Percentiles rank a stretch among this genome's conserved stretches.
Evolutionary conservation across 2,797 vertebrate genomes (phyloP).

Genomic region (Gambusia yucatana): DNA sequence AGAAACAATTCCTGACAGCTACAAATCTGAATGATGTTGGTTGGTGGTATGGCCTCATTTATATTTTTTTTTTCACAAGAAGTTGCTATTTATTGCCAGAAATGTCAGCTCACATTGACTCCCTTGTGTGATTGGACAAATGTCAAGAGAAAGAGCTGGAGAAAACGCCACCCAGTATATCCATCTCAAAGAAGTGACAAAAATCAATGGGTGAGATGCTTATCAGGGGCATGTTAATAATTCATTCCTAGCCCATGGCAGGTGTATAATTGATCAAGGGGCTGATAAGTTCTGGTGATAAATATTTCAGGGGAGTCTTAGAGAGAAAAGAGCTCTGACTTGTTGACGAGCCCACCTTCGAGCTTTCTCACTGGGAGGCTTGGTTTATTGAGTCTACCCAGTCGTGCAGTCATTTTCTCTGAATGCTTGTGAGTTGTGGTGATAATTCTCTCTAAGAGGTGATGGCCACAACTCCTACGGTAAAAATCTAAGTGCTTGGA

Average conservation of each 20-base stretch:
- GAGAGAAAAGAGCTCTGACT: slow-evolving; percentile 47
- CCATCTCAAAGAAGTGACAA: slow-evolving; percentile 72
- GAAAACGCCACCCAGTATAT: slow-evolving; percentile 67
- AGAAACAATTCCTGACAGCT: background rate
- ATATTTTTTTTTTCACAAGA: background rate
- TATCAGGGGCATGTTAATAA: slow-evolving; percentile 77
- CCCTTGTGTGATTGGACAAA: slow-evolving; percentile 39
- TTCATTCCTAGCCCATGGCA: slow-evolving; percentile 71
- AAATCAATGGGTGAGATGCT: slow-evolving; percentile 77
- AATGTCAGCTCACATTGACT: slow-evolving; percentile 34
- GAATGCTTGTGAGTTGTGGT: slow-evolving; percentile 51
- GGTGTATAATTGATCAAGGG: slow-evolving; percentile 78
- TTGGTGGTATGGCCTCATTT: background rate
- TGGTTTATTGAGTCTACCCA: slow-evolving; percentile 51
- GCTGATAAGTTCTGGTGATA: slow-evolving; percentile 76
- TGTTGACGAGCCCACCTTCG: slow-evolving; percentile 45
- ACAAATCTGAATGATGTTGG: background rate
- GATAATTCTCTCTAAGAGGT: slow-evolving; percentile 53
- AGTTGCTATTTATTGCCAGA: slow-evolving; percentile 21
- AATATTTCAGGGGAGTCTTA: slow-evolving; percentile 74
- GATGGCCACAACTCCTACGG: slow-evolving; percentile 49
- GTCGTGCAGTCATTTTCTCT: slow-evolving; percentile 61
- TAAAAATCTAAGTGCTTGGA: slow-evolving; percentile 57
- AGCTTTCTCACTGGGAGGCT: slow-evolving; percentile 42
- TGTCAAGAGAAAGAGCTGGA: slow-evolving; percentile 54